phyloP scores from a whole-genome alignment of 2,113 vertebrate genomes.

The Heteronetta atricapilla region DNA sequence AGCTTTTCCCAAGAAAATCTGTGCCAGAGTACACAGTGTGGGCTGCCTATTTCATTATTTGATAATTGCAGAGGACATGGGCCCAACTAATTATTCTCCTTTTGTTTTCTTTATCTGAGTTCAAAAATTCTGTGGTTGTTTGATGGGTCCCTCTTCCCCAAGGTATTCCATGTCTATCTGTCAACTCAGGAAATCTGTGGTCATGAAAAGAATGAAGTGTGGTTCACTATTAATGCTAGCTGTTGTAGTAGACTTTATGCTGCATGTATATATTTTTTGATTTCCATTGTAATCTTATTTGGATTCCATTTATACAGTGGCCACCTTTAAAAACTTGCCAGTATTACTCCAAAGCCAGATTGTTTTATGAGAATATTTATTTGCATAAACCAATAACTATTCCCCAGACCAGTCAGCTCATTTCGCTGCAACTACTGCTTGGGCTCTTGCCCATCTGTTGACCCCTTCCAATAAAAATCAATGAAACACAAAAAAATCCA shows the following conservation, averaged over 20 bases:
- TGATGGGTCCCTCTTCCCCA: neutral
- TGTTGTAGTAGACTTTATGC: neutral
- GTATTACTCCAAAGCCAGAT: neutral
- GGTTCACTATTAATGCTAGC: neutral
- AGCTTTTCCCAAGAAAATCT: neutral
- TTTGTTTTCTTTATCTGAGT: neutral
- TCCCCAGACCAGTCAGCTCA: neutral
- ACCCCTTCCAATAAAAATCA: neutral
- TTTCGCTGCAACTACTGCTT: neutral
- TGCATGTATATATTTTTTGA: neutral
- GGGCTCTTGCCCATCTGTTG: neutral
- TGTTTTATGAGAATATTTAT: neutral
- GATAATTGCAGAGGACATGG: neutral
- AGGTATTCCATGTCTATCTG: neutral
- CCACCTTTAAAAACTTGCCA: neutral
- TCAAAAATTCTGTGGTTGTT: neutral
- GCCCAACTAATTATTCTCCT: neutral
- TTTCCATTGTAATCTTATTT: neutral
- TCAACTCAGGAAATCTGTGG: neutral
- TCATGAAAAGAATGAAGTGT: neutral
- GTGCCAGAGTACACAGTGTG: neutral
- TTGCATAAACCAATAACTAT: neutral
- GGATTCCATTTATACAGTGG: neutral
- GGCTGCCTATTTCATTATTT: neutral
- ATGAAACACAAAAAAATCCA: neutral